A percentile compares a stretch with the other conserved stretches of the same genome.
Conservation (phyloP, 1,140 invertebrate species). For the Thaumetopoea pityocampa region DNA sequence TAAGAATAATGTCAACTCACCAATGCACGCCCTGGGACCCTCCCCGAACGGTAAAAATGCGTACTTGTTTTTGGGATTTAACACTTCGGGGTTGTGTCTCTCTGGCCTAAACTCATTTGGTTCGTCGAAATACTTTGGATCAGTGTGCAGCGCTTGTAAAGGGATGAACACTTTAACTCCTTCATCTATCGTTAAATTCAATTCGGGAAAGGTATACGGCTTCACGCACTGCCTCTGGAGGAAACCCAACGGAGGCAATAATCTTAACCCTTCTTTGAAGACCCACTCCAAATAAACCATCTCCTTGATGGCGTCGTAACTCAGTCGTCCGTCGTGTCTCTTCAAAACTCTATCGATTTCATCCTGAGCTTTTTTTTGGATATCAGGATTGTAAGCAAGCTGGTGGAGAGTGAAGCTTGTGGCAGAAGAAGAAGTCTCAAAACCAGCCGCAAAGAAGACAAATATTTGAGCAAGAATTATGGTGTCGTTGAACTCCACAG, state of each 20-base stretch:
- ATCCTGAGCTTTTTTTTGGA: constrained; percentile 76
- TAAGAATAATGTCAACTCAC: constrained; percentile 25
- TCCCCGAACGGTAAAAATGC: constrained; percentile 47
- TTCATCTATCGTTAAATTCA: constrained; percentile 53
- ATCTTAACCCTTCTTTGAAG: constrained; percentile 72
- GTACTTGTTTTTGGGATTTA: constrained; percentile 52
- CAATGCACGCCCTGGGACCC: constrained; percentile 45
- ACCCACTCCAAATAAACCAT: constrained; percentile 66
- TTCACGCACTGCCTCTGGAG: constrained; percentile 54
- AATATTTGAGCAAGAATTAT: constrained; percentile 74
- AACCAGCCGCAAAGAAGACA: constrained; percentile 76
- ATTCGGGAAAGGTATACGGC: constrained; percentile 65
- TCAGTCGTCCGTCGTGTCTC: constrained; percentile 48
- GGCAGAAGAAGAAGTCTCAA: constrained; percentile 79
- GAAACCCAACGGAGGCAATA: constrained; percentile 63
- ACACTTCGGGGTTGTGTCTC: constrained; percentile 64
- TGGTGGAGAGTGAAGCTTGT: constrained; percentile 75
- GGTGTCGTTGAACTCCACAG: constrained; percentile 37
- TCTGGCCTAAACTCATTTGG: constrained; percentile 77
- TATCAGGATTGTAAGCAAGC: constrained; percentile 75
- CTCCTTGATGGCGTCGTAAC: constrained; percentile 68
- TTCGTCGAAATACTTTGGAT: constrained; percentile 73
- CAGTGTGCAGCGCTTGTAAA: constrained; percentile 72
- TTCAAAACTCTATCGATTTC: constrained; percentile 76
- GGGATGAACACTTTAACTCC: constrained; percentile 54